Evolutionary conservation across 2,888 invertebrate genomes (phyloP).

Genomic region (Volucella zonaria): DNA sequence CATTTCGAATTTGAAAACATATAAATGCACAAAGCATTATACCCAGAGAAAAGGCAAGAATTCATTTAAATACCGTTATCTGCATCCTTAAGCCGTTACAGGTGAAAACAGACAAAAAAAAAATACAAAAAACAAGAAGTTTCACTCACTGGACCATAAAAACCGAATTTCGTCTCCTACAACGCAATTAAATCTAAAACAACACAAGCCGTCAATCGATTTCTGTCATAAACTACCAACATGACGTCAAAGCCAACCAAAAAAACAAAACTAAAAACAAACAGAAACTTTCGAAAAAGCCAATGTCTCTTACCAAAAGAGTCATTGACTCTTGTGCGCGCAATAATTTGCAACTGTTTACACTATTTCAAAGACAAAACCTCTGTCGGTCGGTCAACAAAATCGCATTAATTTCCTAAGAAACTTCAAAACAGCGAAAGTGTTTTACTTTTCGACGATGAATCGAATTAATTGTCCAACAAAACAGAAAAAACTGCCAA

Average conservation of each 20-base stretch:
- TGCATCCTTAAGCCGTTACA: neutral
- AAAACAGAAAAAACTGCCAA: constrained; percentile 12
- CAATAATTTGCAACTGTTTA: constrained; percentile 55
- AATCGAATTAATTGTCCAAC: constrained; percentile 3
- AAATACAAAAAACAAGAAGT: constrained; percentile 31
- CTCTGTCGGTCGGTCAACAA: constrained; percentile 10
- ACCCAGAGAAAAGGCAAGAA: no score
- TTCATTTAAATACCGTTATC: no score
- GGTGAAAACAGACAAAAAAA: neutral
- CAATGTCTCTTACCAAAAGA: constrained; percentile 26
- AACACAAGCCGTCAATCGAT: neutral
- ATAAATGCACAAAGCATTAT: no score
- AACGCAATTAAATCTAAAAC: neutral
- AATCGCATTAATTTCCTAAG: constrained; percentile 51
- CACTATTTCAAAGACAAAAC: constrained; percentile 37
- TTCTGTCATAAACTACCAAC: constrained; percentile 29
- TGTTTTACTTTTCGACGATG: constrained; percentile 40
- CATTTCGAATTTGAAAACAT: no score
- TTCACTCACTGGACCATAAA: constrained; percentile 31
- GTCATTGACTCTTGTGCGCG: constrained; percentile 32
- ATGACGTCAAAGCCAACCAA: neutral
- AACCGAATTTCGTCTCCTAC: neutral
- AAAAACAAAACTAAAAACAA: constrained; percentile 17
- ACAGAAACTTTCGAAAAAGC: constrained; percentile 56
- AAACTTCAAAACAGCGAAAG: constrained; percentile 65